phyloP scores from a whole-genome alignment of 2,113 vertebrate species.

The Gasterosteus aculeatus region DNA sequence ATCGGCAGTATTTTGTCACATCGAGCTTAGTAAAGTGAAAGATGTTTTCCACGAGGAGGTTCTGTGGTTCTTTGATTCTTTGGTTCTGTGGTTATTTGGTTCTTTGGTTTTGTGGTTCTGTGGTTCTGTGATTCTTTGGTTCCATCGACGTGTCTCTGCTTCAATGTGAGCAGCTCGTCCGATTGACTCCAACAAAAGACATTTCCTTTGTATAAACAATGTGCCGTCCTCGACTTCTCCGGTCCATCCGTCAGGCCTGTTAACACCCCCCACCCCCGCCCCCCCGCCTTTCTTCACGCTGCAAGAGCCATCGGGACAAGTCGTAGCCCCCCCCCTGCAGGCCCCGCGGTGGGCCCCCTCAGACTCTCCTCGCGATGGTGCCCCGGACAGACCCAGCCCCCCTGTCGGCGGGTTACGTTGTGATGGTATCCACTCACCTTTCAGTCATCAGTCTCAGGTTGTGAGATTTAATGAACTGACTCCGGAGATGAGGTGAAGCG shows the following conservation, averaged over 20 bases:
- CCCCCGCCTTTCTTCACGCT: slow-evolving; percentile 9
- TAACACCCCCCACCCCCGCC: neutral
- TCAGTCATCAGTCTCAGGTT: slow-evolving; percentile 50
- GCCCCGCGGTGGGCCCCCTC: slow-evolving; percentile 18
- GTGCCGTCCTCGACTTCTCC: neutral
- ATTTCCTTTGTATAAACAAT: slow-evolving; percentile 13
- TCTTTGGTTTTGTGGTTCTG: no score
- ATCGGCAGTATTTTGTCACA: neutral
- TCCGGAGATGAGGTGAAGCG: slow-evolving; percentile 26
- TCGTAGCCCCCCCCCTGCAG: slow-evolving; percentile 63
- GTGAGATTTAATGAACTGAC: slow-evolving; percentile 35
- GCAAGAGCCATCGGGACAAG: slow-evolving; percentile 80
- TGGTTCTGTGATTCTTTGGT: no score
- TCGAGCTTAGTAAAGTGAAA: neutral
- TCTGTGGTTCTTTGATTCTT: neutral
- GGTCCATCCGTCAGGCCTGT: slow-evolving; percentile 9
- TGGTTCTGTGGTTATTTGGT: neutral
- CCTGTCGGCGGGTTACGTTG: no score
- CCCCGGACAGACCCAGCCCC: slow-evolving; percentile 26
- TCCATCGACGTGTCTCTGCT: neutral
- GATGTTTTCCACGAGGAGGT: neutral
- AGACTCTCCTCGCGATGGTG: slow-evolving; percentile 3
- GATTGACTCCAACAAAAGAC: neutral
- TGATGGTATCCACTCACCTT: neutral
- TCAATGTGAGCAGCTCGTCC: neutral